Evolutionary conservation across 2,888 invertebrate species (phyloP).

Genomic region (Cerastoderma edule): DNA sequence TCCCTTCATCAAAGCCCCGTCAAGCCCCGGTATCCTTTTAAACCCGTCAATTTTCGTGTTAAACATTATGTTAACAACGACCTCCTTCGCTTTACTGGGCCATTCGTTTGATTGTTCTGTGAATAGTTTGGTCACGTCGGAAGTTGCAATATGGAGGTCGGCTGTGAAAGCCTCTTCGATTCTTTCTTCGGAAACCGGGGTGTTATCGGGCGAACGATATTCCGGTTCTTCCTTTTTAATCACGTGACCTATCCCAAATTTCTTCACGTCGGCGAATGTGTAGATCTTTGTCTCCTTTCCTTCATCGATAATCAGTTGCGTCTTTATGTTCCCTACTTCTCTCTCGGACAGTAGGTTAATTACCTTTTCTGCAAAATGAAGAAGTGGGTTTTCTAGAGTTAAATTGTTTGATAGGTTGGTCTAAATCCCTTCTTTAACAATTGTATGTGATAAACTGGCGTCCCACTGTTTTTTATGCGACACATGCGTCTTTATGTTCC

Average conservation of each 20-base stretch:
- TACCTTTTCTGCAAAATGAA: neutral
- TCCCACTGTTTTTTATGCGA: too few species aligned
- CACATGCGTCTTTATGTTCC: too few species aligned
- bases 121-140: neutral
- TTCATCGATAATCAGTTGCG: slow-evolving; percentile 22
- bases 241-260: slow-evolving; percentile 39
- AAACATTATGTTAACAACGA: slow-evolving; percentile 31
- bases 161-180: slow-evolving; percentile 5
- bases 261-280: neutral
- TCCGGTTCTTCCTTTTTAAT: slow-evolving; percentile 26
- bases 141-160: slow-evolving; percentile 8
- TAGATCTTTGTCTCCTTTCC: neutral
- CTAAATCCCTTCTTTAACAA: too few species aligned
- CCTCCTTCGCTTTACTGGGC: slow-evolving; percentile 24
- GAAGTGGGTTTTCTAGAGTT: neutral
- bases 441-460: too few species aligned
- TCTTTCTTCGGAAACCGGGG: neutral
- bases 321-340: neutral
- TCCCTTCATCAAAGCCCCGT: neutral
- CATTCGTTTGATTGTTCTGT: neutral
- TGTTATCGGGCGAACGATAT: neutral
- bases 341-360: neutral
- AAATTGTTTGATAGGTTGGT: neutral
- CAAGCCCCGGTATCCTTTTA: neutral
- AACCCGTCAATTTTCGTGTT: neutral